Conservation (phyloP, 2,888 invertebrate genomes). For the Aleiodes leptofemur region DNA sequence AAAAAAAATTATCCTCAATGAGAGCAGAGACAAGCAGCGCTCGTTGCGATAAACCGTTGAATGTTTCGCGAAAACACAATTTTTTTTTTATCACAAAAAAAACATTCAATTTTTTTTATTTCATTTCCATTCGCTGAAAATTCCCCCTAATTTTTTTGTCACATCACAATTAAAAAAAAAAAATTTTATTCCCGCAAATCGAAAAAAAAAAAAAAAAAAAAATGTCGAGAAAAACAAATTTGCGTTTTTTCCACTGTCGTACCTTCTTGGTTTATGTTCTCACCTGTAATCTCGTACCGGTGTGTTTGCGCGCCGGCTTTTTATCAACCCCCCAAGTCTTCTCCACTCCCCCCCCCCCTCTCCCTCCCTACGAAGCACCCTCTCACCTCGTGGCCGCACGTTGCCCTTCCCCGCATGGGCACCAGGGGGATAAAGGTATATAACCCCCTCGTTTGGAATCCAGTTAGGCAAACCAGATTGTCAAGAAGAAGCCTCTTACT, state of each 20-base stretch:
- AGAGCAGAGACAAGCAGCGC: no score
- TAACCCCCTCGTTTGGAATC: constrained; percentile 75
- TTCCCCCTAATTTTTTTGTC: no score
- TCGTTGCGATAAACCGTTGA: no score
- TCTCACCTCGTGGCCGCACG: not conserved
- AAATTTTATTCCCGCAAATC: no score
- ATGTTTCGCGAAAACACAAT: no score
- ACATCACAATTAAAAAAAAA: no score
- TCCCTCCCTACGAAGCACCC: constrained; percentile 74
- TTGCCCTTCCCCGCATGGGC: no score
- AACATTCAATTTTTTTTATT: no score
- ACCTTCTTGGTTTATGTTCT: constrained; percentile 50
- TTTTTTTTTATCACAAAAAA: no score
- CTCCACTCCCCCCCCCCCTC: constrained; percentile 78
- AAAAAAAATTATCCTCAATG: no score
- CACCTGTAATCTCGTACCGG: constrained; percentile 64
- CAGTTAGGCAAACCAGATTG: constrained; percentile 88
- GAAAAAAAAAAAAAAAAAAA: not conserved
- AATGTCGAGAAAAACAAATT: not conserved
- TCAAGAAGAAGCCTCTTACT: constrained; percentile 83
- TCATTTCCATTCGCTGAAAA: no score
- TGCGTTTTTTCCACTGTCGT: constrained; percentile 35
- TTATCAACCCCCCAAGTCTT: constrained; percentile 79
- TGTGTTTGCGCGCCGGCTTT: constrained; percentile 72
- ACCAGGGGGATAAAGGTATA: not conserved